A percentile compares a stretch with the other conserved stretches of the same genome.
Evolutionary conservation across 1,140 invertebrate species (phyloP).

Genomic region (Penaeus vannamei): DNA sequence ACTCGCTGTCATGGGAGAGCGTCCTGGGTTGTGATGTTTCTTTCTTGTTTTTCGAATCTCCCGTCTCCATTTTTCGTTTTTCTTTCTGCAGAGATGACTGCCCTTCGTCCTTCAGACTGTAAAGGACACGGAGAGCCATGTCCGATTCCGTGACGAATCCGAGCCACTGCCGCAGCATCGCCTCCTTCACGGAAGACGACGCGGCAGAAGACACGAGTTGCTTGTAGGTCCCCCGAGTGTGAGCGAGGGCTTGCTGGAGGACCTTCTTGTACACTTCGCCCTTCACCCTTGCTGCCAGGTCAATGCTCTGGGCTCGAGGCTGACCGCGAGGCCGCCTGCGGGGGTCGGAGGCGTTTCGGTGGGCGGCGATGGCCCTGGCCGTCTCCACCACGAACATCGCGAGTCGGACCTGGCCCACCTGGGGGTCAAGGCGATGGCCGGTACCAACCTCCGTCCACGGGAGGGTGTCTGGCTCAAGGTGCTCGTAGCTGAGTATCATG

Average conservation of each 20-base stretch:
- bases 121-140: neutral
- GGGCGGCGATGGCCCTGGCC: neutral
- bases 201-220: neutral
- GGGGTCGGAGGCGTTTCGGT: neutral
- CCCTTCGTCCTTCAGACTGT: neutral
- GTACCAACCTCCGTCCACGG: no score
- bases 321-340: no score
- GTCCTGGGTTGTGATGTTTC: neutral
- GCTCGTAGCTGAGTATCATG: no score
- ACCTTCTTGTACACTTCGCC: constrained; percentile 35
- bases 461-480: no score
- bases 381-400: no score
- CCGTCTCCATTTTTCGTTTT: neutral
- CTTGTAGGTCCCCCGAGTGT: neutral
- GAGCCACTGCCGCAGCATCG: constrained; percentile 16
- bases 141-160: neutral
- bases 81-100: neutral
- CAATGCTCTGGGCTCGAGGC: no score
- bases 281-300: constrained; percentile 1
- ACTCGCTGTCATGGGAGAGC: neutral
- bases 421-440: no score
- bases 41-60: neutral
- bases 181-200: neutral
- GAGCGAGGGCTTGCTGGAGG: constrained; percentile 3
- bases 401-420: no score